These are phyloP conservation scores for Ligdia adustata DNA, from an alignment of 2,888 invertebrate species.

Conservation along the genomic window DNA sequence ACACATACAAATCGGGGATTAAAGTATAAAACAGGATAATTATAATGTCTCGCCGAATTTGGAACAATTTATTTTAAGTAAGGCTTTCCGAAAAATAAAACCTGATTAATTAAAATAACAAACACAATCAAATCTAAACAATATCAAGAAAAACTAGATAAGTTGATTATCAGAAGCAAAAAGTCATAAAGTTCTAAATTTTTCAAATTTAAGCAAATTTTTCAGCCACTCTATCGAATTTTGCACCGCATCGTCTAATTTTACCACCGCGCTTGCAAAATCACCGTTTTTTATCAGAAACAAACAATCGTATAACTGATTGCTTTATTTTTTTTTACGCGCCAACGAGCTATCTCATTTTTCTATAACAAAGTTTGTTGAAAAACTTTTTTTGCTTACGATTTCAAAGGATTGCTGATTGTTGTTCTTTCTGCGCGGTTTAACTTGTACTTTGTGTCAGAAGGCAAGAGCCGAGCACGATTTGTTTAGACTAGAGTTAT, in stretches of 20 bases:
- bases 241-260: slow-evolving; percentile 44
- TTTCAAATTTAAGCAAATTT: not conserved
- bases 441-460: slow-evolving; percentile 22
- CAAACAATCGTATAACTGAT: slow-evolving; percentile 63
- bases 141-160: too few relatives aligned
- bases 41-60: too few relatives aligned
- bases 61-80: too few relatives aligned
- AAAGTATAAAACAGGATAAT: too few relatives aligned
- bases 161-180: too few relatives aligned
- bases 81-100: too few relatives aligned
- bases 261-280: slow-evolving; percentile 50
- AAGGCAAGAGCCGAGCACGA: too few relatives aligned
- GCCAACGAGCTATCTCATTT: slow-evolving; percentile 11
- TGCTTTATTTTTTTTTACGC: slow-evolving; percentile 55
- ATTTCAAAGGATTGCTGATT: slow-evolving; percentile 26
- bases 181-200: too few relatives aligned
- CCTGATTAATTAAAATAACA: too few relatives aligned
- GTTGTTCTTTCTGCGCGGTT: slow-evolving; percentile 25
- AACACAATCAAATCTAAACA: too few relatives aligned
- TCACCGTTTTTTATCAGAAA: slow-evolving; percentile 60
- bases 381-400: not conserved
- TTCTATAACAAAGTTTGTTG: slow-evolving; percentile 13
- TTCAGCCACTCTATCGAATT: not conserved
- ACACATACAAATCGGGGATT: too few relatives aligned
- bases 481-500: too few relatives aligned